phyloP scores from a whole-genome alignment of 2,888 invertebrate genomes.

The Hedychridium roseum region DNA sequence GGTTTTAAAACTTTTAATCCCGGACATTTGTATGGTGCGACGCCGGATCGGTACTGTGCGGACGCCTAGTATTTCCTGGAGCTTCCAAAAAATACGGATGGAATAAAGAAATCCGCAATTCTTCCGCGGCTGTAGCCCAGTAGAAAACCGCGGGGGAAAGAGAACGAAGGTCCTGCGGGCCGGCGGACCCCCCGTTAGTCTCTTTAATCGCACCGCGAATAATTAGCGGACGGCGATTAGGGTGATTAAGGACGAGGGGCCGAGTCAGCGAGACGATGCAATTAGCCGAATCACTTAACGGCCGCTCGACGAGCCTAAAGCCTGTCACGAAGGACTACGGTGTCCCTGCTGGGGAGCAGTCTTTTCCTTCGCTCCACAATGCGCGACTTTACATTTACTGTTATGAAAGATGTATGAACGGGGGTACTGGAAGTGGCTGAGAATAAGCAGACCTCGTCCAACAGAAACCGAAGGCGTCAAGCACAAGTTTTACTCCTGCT shows the following conservation, averaged over 20 bases:
- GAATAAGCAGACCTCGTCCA: no score
- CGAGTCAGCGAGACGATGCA: conserved; percentile 42
- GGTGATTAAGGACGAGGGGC: conserved; percentile 48
- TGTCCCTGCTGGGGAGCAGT: no score
- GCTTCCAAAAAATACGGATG: conserved; percentile 18
- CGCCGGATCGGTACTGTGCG: conserved; percentile 12
- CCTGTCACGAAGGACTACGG: conserved; percentile 9
- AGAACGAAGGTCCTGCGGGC: conserved; percentile 14
- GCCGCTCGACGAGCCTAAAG: conserved; percentile 31
- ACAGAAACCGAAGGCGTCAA: no score
- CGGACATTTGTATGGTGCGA: conserved; percentile 38
- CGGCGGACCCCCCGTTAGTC: conserved; percentile 39
- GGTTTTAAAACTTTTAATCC: conserved; percentile 45
- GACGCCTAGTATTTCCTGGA: conserved; percentile 1
- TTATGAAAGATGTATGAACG: no score
- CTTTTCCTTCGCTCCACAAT: no score
- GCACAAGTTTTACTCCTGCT: no score
- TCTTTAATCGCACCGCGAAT: conserved; percentile 56
- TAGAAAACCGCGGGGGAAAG: conserved; percentile 30
- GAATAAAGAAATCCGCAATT: conserved; percentile 38
- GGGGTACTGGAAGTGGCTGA: no score
- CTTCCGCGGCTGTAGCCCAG: conserved; percentile 10
- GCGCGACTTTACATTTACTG: no score
- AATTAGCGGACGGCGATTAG: conserved; percentile 55
- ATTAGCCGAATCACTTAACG: conserved; percentile 57